Conservation (phyloP, 2,797 vertebrate species). For the Myotis daubentonii region DNA sequence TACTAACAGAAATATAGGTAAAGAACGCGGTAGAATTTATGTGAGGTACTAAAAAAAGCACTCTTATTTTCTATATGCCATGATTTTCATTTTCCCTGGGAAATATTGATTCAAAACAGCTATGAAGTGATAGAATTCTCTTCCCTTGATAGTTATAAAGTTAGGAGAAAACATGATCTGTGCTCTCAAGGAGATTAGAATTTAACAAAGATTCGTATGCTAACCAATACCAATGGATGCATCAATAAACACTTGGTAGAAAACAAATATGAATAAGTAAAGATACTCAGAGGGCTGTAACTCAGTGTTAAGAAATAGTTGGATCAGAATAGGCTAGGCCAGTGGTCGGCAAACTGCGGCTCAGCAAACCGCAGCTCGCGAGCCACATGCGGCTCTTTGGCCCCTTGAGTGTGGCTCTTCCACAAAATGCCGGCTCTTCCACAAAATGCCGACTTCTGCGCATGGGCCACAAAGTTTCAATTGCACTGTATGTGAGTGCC, state of each 20-base stretch:
- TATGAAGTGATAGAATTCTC: constrained; percentile 10
- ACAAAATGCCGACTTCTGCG: too few species aligned
- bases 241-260: constrained; percentile 6
- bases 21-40: constrained; percentile 40
- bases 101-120: constrained; percentile 59
- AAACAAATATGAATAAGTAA: neutral
- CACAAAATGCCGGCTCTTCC: too few species aligned
- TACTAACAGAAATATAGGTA: constrained; percentile 44
- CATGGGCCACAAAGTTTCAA: too few species aligned
- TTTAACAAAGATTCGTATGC: constrained; percentile 30
- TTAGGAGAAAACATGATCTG: constrained; percentile 31
- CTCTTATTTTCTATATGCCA: constrained; percentile 18
- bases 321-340: neutral
- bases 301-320: neutral
- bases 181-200: constrained; percentile 27
- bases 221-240: neutral
- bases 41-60: constrained; percentile 9
- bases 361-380: rapidly evolving
- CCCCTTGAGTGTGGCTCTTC: too few species aligned
- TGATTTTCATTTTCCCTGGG: constrained; percentile 10
- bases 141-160: constrained; percentile 47
- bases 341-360: too few species aligned
- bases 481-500: too few species aligned
- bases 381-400: too few species aligned
- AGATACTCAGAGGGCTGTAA: neutral